A percentile compares a stretch with the other conserved stretches of the same genome.
Evolutionary conservation across 2,888 invertebrate species (phyloP).

Genomic region (Hymenopus coronatus): DNA sequence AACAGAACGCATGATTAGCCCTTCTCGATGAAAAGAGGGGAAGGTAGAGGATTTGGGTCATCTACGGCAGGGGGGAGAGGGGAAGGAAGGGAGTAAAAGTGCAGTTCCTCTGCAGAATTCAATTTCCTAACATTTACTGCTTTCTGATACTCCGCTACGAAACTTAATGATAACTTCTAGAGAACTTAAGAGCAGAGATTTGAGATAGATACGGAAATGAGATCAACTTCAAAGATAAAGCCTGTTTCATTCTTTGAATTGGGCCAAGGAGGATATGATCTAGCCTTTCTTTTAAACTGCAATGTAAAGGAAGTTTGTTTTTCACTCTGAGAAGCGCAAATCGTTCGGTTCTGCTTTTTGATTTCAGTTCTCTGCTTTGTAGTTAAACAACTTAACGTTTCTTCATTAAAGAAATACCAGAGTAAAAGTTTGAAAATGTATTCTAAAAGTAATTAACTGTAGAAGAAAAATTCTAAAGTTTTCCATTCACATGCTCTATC

Average conservation of each 20-base stretch:
- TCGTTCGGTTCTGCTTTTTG: no score
- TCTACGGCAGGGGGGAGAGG: neutral
- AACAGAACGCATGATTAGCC: constrained; percentile 3
- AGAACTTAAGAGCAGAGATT: neutral
- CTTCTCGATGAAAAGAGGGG: neutral
- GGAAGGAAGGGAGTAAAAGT: neutral
- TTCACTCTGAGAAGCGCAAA: no score
- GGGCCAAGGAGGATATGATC: no score
- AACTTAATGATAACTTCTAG: neutral
- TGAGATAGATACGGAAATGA: neutral
- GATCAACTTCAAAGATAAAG: neutral
- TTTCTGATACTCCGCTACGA: neutral
- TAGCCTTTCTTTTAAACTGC: neutral
- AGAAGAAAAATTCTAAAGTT: no score
- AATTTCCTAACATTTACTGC: neutral
- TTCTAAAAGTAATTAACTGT: no score
- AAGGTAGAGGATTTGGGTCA: neutral
- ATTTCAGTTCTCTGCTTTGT: no score
- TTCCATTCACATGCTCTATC: no score
- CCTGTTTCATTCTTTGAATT: neutral
- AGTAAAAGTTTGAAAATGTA: no score
- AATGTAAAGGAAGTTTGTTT: neutral
- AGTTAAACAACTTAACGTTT: no score
- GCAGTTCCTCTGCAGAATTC: neutral
- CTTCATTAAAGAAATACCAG: no score